These are phyloP conservation scores for Dendrolimus punctatus DNA, from an alignment of 1,140 invertebrate genomes.

Conservation along the genomic window DNA sequence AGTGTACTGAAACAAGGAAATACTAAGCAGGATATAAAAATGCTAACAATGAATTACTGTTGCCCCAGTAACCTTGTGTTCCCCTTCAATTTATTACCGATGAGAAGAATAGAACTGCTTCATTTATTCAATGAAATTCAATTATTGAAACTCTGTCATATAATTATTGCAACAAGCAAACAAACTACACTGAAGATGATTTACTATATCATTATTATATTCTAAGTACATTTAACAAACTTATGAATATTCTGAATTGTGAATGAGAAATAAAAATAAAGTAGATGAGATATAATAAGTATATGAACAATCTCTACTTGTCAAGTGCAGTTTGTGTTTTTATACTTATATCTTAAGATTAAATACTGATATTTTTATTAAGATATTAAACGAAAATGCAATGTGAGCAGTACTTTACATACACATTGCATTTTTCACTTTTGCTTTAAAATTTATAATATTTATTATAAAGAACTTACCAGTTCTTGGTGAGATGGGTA, in stretches of 20 bases:
- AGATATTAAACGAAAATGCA: too few species aligned
- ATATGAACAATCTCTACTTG: conserved; percentile 16
- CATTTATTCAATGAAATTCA: neutral
- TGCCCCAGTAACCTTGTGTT: conserved; percentile 10
- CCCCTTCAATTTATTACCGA: neutral
- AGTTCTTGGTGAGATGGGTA: conserved; percentile 72
- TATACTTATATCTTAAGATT: conserved; percentile 10
- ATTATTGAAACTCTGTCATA: conserved; percentile 2
- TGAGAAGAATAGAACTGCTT: too few species aligned
- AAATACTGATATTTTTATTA: neutral
- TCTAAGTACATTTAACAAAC: too few species aligned
- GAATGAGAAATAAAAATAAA: conserved; percentile 2
- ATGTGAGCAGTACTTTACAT: neutral
- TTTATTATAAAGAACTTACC: conserved; percentile 47
- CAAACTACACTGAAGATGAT: too few species aligned
- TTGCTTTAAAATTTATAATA: neutral
- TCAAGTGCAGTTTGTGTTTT: conserved; percentile 63
- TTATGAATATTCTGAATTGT: neutral
- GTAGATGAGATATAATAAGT: conserved; percentile 3
- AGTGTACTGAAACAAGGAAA: neutral
- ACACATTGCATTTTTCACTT: neutral
- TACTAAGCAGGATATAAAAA: conserved; percentile 2
- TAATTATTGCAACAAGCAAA: too few species aligned
- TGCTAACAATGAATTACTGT: conserved; percentile 8
- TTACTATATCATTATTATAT: too few species aligned